Evolutionary conservation across 2,113 vertebrate species (phyloP).

Genomic region (Sciurus niger): DNA sequence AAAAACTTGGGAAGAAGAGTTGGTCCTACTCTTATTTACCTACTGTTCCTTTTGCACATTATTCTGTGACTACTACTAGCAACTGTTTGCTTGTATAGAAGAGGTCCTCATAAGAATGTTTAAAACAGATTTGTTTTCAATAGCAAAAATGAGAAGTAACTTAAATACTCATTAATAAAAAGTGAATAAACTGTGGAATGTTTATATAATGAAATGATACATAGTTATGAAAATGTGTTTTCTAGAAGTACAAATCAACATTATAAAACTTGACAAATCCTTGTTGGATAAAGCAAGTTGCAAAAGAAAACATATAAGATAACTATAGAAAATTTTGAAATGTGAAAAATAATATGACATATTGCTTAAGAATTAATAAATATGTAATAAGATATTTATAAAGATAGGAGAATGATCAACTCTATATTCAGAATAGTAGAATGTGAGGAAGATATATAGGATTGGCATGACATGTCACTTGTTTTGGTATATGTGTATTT

Average conservation of each 20-base stretch:
- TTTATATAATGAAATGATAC: background rate
- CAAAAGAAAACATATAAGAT: background rate
- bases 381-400: background rate
- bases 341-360: background rate
- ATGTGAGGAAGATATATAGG: background rate
- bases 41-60: background rate
- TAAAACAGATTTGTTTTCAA: constrained; percentile 25
- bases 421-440: background rate
- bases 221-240: constrained; percentile 41
- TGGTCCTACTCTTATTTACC: background rate
- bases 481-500: background rate
- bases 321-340: constrained; percentile 29
- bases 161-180: constrained; percentile 10
- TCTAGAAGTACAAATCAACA: background rate
- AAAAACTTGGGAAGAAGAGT: background rate
- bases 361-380: background rate
- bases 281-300: constrained; percentile 29
- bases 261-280: background rate
- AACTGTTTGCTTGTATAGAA: background rate
- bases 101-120: background rate
- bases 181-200: background rate
- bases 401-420: background rate
- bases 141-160: constrained; percentile 1
- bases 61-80: background rate
- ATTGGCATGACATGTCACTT: background rate